phyloP scores from a whole-genome alignment of 2,888 invertebrate species.

The Chrysolina americana region DNA sequence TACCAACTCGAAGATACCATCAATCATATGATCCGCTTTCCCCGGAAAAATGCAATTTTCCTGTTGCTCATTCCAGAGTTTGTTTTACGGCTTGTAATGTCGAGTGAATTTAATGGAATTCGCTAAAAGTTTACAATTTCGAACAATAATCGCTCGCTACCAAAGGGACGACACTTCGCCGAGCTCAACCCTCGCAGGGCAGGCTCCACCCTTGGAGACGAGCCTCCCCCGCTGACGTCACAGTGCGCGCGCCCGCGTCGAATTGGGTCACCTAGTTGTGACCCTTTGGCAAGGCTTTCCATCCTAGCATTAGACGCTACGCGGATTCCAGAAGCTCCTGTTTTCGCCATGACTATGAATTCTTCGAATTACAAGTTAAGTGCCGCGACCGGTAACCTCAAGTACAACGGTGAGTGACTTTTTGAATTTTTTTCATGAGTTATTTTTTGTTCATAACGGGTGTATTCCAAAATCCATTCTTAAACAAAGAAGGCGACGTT shows the following conservation, averaged over 20 bases:
- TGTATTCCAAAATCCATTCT: no score
- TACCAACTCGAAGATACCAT: not conserved
- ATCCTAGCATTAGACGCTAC: constrained; percentile 52
- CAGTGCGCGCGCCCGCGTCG: constrained; percentile 62
- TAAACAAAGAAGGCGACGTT: no score
- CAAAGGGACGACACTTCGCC: constrained; percentile 48
- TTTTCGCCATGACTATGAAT: constrained; percentile 64
- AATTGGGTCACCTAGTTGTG: constrained; percentile 67
- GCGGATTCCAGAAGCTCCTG: constrained; percentile 64
- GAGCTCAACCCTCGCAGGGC: constrained; percentile 43
- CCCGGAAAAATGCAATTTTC: not conserved
- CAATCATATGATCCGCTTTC: not conserved
- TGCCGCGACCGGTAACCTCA: constrained; percentile 62
- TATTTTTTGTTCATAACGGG: not conserved
- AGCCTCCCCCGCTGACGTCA: constrained; percentile 64
- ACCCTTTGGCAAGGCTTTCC: constrained; percentile 62
- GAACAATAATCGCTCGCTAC: constrained; percentile 38
- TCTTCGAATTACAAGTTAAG: constrained; percentile 66
- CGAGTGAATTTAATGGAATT: constrained; percentile 4
- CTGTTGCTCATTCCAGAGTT: constrained; percentile 17
- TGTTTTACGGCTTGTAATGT: not conserved
- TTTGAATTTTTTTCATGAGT: not conserved
- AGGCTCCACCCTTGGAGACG: constrained; percentile 61
- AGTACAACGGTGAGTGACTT: constrained; percentile 65
- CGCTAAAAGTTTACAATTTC: constrained; percentile 41